phyloP scores from a whole-genome alignment of 2,888 invertebrate species.

The Morpho achilles region DNA sequence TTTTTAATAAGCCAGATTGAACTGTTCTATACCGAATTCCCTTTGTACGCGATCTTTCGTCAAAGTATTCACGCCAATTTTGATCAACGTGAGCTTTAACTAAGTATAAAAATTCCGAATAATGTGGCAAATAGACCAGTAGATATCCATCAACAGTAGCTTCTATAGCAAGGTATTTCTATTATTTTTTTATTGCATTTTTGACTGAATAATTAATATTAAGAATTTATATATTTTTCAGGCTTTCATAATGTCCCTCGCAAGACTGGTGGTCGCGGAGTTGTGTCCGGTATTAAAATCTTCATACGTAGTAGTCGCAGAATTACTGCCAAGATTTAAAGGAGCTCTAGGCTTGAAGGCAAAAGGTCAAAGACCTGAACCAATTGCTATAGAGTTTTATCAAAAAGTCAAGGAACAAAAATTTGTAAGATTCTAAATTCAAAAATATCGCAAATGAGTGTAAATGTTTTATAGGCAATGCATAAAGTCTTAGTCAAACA shows the following conservation, averaged over 20 bases:
- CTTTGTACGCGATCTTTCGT: too few species aligned
- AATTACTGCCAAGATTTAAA: conserved; percentile 79
- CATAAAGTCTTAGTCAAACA: too few species aligned
- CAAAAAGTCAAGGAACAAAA: conserved; percentile 38
- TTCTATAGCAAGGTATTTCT: neutral
- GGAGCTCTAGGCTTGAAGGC: conserved; percentile 49
- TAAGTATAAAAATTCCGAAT: too few species aligned
- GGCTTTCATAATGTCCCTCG: conserved; percentile 77
- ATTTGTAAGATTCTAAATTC: conserved; percentile 48
- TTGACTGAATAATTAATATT: too few species aligned
- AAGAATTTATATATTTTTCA: conserved; percentile 29
- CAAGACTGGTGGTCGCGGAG: conserved; percentile 77
- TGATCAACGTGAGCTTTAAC: too few species aligned
- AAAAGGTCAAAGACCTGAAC: conserved; percentile 41
- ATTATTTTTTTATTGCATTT: neutral
- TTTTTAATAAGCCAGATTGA: too few species aligned
- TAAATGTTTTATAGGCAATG: too few species aligned
- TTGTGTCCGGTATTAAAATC: conserved; percentile 80
- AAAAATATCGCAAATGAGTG: too few species aligned
- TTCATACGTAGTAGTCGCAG: conserved; percentile 84
- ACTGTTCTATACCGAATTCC: too few species aligned
- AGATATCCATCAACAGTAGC: too few species aligned
- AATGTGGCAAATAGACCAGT: too few species aligned
- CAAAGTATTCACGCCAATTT: too few species aligned
- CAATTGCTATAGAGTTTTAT: conserved; percentile 45